These are phyloP conservation scores for Drosophila merina DNA, from an alignment of 2,888 invertebrate species.

Conservation along the genomic window DNA sequence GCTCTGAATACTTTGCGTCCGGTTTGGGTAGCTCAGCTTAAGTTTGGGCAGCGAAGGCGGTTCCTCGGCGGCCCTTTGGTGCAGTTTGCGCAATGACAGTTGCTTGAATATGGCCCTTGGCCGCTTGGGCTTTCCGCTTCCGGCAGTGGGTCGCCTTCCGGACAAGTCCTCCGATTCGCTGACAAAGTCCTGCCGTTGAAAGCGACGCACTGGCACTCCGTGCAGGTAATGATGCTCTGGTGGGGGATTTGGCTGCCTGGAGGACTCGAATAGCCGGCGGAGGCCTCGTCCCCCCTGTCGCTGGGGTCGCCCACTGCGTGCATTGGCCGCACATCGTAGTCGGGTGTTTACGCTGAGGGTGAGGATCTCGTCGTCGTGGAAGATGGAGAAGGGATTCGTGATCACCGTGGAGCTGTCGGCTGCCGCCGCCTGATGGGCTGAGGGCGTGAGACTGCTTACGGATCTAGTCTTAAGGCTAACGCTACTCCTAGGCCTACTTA, in stretches of 20 bases:
- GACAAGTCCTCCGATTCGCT: constrained; percentile 26
- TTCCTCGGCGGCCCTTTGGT: constrained; percentile 50
- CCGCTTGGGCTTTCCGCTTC: constrained; percentile 36
- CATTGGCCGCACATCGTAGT: constrained; percentile 65
- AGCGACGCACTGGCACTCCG: constrained; percentile 79
- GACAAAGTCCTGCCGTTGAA: constrained; percentile 81
- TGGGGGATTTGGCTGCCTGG: constrained; percentile 22
- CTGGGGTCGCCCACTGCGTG: constrained; percentile 26
- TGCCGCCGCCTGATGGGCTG: constrained; percentile 13
- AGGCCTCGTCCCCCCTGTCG: constrained; percentile 53
- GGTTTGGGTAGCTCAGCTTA: constrained; percentile 83
- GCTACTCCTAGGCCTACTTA: constrained; percentile 58
- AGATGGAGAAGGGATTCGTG: constrained; percentile 83
- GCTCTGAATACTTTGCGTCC: constrained; percentile 80
- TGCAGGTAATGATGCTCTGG: constrained; percentile 72
- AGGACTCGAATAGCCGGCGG: constrained; percentile 69
- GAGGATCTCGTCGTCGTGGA: constrained; percentile 80
- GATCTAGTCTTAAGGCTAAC: constrained; percentile 72
- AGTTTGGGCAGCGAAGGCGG: constrained; percentile 68
- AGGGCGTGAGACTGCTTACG: constrained; percentile 64
- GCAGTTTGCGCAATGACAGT: constrained; percentile 73
- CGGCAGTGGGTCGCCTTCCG: constrained; percentile 11
- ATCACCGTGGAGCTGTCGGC: constrained; percentile 81
- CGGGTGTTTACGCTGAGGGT: constrained; percentile 75
- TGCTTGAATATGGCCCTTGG: constrained; percentile 75